phyloP scores from a whole-genome alignment of 1,140 invertebrate species.

The Oryzaephilus surinamensis region DNA sequence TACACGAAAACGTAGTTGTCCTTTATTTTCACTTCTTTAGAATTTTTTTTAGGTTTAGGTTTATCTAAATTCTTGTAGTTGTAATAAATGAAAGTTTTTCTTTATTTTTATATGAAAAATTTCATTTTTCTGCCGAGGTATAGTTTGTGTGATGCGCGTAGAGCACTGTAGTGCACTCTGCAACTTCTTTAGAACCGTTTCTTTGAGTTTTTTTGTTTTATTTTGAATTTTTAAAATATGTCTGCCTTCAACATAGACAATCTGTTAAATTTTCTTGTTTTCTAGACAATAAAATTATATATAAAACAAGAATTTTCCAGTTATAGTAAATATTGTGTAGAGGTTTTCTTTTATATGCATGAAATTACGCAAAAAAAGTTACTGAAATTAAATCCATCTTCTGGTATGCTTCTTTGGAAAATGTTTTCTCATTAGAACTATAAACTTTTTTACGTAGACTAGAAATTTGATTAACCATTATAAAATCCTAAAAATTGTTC shows the following conservation, averaged over 20 bases:
- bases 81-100: background rate
- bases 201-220: too few species aligned
- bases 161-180: constrained; percentile 16
- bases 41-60: too few species aligned
- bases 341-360: constrained; percentile 12
- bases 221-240: too few species aligned
- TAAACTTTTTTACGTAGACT: too few species aligned
- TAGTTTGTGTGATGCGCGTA: constrained; percentile 29
- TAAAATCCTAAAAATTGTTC: too few species aligned
- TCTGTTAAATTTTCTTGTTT: constrained; percentile 2
- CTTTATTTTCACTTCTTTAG: too few species aligned
- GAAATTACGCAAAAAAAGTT: too few species aligned
- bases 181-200: too few species aligned
- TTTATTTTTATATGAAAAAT: constrained; percentile 9
- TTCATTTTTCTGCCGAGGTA: constrained; percentile 27
- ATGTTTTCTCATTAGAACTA: constrained; percentile 9
- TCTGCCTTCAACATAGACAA: constrained; percentile 17
- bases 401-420: constrained; percentile 18
- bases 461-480: too few species aligned
- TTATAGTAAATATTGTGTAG: constrained; percentile 17
- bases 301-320: constrained; percentile 2
- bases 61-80: background rate
- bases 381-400: too few species aligned
- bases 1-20: too few species aligned
- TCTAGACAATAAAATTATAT: constrained; percentile 1